Base-by-base conservation (phyloP, 53 echinoderm and acorn worm species). In the Holothuria leucospilota region DNA sequence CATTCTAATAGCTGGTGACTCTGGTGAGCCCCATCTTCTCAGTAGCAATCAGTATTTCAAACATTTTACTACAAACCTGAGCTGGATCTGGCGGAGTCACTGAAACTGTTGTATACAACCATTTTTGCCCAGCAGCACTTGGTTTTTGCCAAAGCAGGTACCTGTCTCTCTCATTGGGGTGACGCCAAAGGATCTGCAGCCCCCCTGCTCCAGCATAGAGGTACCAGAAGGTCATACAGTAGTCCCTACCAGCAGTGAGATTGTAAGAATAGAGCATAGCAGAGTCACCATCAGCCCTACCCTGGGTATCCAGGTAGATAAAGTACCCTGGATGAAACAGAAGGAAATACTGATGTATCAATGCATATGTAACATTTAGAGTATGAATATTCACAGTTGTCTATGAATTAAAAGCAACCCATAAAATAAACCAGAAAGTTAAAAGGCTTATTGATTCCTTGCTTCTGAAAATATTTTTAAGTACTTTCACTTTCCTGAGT, bases 211-310 rank as follows among this genome's bases (percentile, higher is more conserved):
- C 82, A 9, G 40, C 39, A 41, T 63, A 65, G 14, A 67, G 65
- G 84, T 94, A 94, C 94, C 94, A 94, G 69, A 92, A 92, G 5
- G 90, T 87, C 51, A 94, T 46, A 49, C 94, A 94, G 21, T 90
- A 77, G 60, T 78, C 52, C 11, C 82, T 52, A 13, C 68, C 61
- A 6, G 85, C 68, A 15, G 89, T 82, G 13, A 85, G 73, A 23
- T 80, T 69, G 84, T 83, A 91, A 29, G 87, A 87, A 23, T 78
- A 78, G 1, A 91, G 73, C 18, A 71, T 77, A 18, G 87, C 85
- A 11, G 20, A 51, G 29, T 94, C 85, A 8, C 86, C 85, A 13
- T 88, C 68, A 0, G 20, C 81, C 11, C 34, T 2, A 46, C 86
- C 86, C 13, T 77, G 49, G 26, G 87, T 77, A 39, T 96, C 94